Percentiles rank a stretch among this genome's conserved stretches.
These are phyloP conservation scores for Ascaphus truei DNA, from an alignment of 2,113 vertebrate genomes.

Conservation along the genomic window DNA sequence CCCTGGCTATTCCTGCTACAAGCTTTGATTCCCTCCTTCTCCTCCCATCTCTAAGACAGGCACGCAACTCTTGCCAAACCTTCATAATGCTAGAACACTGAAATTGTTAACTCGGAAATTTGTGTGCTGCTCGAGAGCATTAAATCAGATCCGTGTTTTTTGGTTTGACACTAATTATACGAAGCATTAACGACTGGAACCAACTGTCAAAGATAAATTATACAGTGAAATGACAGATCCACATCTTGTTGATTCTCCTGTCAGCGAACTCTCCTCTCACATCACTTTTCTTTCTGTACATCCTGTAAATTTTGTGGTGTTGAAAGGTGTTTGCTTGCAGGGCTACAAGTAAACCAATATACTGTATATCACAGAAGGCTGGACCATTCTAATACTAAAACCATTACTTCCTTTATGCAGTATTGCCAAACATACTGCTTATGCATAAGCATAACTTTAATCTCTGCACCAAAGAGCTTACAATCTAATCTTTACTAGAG, in stretches of 20 bases:
- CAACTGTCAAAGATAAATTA: slow-evolving; percentile 31
- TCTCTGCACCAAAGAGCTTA: no score
- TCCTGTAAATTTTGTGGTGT: slow-evolving; percentile 26
- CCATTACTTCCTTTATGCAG: no score
- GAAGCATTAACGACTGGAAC: slow-evolving; percentile 29
- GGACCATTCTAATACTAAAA: no score
- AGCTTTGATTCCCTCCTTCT: background rate
- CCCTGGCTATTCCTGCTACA: slow-evolving; percentile 29
- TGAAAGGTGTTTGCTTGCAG: slow-evolving; percentile 18
- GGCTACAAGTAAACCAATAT: background rate
- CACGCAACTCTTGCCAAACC: slow-evolving; percentile 13
- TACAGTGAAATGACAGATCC: slow-evolving; percentile 15
- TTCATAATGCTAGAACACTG: background rate
- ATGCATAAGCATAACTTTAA: no score
- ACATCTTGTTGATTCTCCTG: slow-evolving; percentile 23
- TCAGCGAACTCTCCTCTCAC: background rate
- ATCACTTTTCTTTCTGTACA: background rate
- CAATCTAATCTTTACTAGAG: no score
- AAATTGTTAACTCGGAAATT: slow-evolving; percentile 27
- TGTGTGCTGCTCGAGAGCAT: slow-evolving; percentile 10
- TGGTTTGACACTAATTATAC: slow-evolving; percentile 36
- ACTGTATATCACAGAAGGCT: background rate
- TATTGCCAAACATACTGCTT: no score
- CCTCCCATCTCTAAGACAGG: background rate
- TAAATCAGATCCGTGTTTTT: slow-evolving; percentile 28